These are phyloP conservation scores for Asobara japonica DNA, from an alignment of 1,140 invertebrate genomes.

Conservation along the genomic window DNA sequence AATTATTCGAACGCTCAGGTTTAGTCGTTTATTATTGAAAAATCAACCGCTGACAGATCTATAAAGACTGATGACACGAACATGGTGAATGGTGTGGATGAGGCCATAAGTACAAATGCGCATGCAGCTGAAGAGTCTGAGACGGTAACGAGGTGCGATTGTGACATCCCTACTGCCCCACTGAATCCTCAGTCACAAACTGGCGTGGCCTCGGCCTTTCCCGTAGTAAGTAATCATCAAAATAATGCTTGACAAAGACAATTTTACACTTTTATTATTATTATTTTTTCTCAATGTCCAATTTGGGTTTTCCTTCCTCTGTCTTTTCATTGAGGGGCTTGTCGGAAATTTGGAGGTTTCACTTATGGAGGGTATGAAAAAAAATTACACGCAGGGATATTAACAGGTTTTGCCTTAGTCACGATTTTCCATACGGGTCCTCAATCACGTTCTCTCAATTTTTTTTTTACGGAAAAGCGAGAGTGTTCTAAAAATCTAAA, in stretches of 20 bases:
- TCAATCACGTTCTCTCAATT: no score
- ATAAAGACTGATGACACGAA: slow-evolving; percentile 66
- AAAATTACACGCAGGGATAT: no score
- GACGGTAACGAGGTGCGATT: slow-evolving; percentile 61
- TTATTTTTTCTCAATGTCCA: slow-evolving; percentile 21
- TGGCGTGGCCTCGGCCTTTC: slow-evolving; percentile 57
- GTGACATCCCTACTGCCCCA: slow-evolving; percentile 58
- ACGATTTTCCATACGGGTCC: no score
- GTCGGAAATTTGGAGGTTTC: no score
- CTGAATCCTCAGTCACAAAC: slow-evolving; percentile 61
- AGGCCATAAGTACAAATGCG: slow-evolving; percentile 62
- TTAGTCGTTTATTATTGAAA: slow-evolving; percentile 56
- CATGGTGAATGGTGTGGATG: slow-evolving; percentile 65
- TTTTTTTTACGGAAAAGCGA: no score
- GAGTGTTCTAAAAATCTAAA: no score
- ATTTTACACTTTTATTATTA: slow-evolving; percentile 18
- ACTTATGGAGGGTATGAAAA: no score
- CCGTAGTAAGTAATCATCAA: slow-evolving; percentile 57
- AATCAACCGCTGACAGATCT: slow-evolving; percentile 64
- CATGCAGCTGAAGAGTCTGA: slow-evolving; percentile 55
- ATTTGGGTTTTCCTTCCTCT: slow-evolving; percentile 16
- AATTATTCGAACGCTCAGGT: slow-evolving; percentile 39
- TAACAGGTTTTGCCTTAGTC: no score
- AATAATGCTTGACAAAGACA: slow-evolving; percentile 9
- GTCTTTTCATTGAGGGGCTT: no score